These are phyloP conservation scores for Parapsyche elsis DNA, from an alignment of 1,140 invertebrate species.

Conservation along the genomic window DNA sequence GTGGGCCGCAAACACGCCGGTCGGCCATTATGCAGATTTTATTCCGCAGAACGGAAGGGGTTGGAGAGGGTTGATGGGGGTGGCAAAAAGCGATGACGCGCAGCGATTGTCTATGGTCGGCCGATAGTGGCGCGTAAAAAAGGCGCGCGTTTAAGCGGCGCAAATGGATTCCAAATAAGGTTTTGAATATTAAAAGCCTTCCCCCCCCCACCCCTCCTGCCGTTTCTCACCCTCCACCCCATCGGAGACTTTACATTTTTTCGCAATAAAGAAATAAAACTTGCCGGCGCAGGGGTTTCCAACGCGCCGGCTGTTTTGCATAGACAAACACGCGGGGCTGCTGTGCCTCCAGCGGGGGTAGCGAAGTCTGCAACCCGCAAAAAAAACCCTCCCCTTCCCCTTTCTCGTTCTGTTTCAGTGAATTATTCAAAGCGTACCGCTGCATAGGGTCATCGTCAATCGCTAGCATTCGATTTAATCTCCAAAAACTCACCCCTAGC, in stretches of 20 bases:
- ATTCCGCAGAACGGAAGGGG: conserved; percentile 44
- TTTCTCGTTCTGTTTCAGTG: background rate
- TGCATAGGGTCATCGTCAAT: too few relatives aligned
- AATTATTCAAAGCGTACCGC: conserved; percentile 18
- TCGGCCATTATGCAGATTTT: conserved; percentile 54
- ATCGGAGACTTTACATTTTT: conserved; percentile 53
- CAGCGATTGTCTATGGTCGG: conserved; percentile 39
- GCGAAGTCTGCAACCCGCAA: background rate
- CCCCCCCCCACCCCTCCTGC: background rate
- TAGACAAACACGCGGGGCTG: conserved; percentile 50
- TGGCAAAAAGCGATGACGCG: conserved; percentile 52
- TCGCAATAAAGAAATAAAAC: conserved; percentile 57
- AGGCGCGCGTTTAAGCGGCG: conserved; percentile 51
- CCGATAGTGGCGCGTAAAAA: conserved; percentile 44
- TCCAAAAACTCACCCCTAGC: background rate
- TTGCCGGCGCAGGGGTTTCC: conserved; percentile 55
- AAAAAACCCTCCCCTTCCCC: background rate
- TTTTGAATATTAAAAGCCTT: conserved; percentile 53
- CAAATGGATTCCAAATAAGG: conserved; percentile 56
- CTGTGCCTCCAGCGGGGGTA: background rate
- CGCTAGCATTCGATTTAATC: background rate
- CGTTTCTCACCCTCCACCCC: background rate
- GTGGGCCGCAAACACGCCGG: conserved; percentile 19
- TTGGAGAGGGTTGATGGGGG: too few relatives aligned
- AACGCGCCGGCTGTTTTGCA: conserved; percentile 55